Percentiles rank a stretch among this genome's conserved stretches.
These are phyloP conservation scores for Cosmia trapezina DNA, from an alignment of 2,888 invertebrate species.

Conservation along the genomic window DNA sequence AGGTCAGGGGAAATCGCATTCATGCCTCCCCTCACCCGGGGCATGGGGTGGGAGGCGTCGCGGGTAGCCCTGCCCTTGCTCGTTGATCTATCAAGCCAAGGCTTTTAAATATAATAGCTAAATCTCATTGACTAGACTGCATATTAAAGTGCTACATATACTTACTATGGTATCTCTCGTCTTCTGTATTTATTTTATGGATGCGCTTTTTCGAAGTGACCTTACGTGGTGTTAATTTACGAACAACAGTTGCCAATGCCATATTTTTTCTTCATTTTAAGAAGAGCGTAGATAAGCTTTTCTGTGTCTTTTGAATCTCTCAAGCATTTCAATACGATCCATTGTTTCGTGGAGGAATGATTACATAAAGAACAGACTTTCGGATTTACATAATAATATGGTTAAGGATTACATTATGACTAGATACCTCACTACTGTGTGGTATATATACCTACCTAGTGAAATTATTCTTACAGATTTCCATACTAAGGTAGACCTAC, in stretches of 20 bases:
- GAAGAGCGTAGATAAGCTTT: too few species aligned
- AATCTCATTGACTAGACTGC: conserved; percentile 42
- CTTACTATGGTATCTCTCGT: not conserved
- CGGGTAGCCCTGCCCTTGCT: conserved; percentile 70
- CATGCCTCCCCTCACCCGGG: conserved; percentile 65
- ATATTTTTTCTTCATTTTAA: not conserved
- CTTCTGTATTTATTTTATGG: not conserved
- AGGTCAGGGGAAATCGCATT: conserved; percentile 81
- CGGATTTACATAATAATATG: not conserved
- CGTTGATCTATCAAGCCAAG: conserved; percentile 53
- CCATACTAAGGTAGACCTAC: not conserved
- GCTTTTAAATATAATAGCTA: conserved; percentile 36
- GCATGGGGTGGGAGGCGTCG: conserved; percentile 56
- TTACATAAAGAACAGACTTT: conserved; percentile 7
- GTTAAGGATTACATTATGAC: not conserved
- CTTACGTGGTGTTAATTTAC: not conserved
- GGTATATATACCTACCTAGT: not conserved
- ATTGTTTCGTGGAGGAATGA: not conserved
- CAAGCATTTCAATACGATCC: conserved; percentile 1
- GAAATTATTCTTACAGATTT: not conserved
- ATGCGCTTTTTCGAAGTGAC: not conserved
- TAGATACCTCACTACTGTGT: not conserved
- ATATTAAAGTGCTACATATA: conserved; percentile 7
- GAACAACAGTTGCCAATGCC: not conserved
- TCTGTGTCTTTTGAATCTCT: not conserved